Percentiles rank a stretch among this genome's conserved stretches.
Evolutionary conservation across 1,140 invertebrate genomes (phyloP).

Genomic region (Drosophila trapezifrons): DNA sequence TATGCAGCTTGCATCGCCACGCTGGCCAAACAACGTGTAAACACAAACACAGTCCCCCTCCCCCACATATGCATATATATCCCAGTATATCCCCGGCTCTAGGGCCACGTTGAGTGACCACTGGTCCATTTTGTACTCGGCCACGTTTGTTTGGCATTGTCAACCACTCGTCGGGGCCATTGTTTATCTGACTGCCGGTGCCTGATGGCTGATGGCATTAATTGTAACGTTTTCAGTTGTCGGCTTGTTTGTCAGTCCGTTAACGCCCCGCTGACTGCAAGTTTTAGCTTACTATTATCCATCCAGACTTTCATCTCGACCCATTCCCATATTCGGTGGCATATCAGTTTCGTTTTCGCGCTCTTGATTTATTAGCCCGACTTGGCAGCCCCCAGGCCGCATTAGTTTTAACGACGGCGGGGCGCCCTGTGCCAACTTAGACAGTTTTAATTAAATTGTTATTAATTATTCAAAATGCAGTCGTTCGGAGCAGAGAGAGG

Average conservation of each 20-base stretch:
- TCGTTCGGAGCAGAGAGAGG: not conserved
- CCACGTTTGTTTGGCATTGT: conserved; percentile 70
- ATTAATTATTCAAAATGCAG: conserved; percentile 70
- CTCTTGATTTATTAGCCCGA: conserved; percentile 66
- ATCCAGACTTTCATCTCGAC: not conserved
- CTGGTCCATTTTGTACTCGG: conserved; percentile 52
- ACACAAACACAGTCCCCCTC: conserved; percentile 45
- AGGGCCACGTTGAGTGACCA: conserved; percentile 41
- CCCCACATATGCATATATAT: not conserved
- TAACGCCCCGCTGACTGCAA: conserved; percentile 39
- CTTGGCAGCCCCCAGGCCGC: conserved; percentile 10
- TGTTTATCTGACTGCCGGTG: conserved; percentile 56
- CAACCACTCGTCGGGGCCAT: conserved; percentile 62
- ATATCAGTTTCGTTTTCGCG: conserved; percentile 58
- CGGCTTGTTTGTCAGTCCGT: conserved; percentile 29
- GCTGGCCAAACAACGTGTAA: conserved; percentile 63
- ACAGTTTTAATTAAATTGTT: conserved; percentile 77
- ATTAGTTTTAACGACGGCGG: conserved; percentile 41
- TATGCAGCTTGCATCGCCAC: conserved; percentile 46
- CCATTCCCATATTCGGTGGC: not conserved
- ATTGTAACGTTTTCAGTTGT: conserved; percentile 70
- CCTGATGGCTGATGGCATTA: conserved; percentile 68
- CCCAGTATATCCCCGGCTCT: conserved; percentile 6
- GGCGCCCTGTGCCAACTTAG: conserved; percentile 41
- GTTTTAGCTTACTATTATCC: conserved; percentile 35